Conservation (phyloP, 1,140 invertebrate species). For the Trichonephila clavipes region DNA sequence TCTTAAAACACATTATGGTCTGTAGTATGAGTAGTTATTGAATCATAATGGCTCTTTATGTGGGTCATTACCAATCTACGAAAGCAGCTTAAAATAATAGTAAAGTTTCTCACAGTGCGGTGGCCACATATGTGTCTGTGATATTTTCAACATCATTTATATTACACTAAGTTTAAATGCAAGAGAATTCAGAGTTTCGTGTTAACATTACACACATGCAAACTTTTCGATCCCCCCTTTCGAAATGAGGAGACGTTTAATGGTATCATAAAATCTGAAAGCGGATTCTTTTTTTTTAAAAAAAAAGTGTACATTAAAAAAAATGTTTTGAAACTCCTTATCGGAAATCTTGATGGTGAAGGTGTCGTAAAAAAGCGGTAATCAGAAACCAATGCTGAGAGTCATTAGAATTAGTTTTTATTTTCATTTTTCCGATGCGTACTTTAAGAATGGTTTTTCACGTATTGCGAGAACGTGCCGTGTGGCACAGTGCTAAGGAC, state of each 20-base stretch:
- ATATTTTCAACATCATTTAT: not conserved
- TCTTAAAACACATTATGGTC: not conserved
- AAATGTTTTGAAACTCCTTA: not conserved
- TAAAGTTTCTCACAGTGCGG: not conserved
- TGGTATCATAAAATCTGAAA: not conserved
- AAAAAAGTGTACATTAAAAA: not conserved
- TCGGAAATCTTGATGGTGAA: not conserved
- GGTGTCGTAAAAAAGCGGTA: not conserved
- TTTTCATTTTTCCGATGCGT: not conserved
- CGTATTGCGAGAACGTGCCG: no score
- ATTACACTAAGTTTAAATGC: not conserved
- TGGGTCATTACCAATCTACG: not conserved
- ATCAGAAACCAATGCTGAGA: not conserved
- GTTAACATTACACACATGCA: not conserved
- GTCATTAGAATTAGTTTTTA: not conserved
- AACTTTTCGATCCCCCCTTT: not conserved
- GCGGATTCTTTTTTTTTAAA: not conserved
- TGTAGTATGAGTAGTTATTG: conserved; percentile 3
- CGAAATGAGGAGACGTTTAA: not conserved
- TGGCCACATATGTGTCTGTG: not conserved
- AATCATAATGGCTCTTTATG: conserved; percentile 18
- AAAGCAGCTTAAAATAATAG: not conserved
- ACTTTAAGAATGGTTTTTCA: no score
- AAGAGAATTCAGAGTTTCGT: not conserved
- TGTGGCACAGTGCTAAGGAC: no score